Conservation (phyloP, 2,888 invertebrate species). For the Aleiodes alternator region DNA sequence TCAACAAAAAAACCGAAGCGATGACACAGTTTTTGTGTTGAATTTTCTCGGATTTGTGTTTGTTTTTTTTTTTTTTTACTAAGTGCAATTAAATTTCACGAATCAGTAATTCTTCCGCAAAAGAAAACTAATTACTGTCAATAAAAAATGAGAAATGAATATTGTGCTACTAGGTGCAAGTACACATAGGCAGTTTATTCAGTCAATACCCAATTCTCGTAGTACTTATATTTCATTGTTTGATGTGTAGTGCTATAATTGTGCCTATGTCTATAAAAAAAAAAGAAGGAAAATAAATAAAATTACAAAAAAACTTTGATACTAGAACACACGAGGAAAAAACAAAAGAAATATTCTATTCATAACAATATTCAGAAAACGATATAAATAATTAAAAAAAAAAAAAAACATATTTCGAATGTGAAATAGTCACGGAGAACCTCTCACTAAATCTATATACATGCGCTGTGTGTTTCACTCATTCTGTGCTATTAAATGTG, state of each 20-base stretch:
- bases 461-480: conserved; percentile 38
- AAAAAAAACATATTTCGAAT: too few relatives aligned
- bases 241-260: conserved; percentile 58
- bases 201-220: conserved; percentile 15
- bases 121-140: too few relatives aligned
- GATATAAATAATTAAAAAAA: too few relatives aligned
- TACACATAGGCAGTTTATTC: conserved; percentile 11
- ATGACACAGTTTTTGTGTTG: conserved; percentile 1
- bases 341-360: conserved; percentile 28
- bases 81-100: too few relatives aligned
- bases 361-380: too few relatives aligned
- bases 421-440: too few relatives aligned
- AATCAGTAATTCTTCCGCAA: too few relatives aligned
- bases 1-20: background rate
- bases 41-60: conserved; percentile 5
- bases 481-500: conserved; percentile 21
- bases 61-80: too few relatives aligned
- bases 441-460: background rate
- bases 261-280: conserved; percentile 46
- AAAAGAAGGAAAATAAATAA: conserved; percentile 5
- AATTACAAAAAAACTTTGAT: conserved; percentile 37
- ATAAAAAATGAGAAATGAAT: background rate
- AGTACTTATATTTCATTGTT: conserved; percentile 51
- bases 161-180: background rate
- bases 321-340: conserved; percentile 33